Percentiles rank a stretch among this genome's conserved stretches.
These are phyloP conservation scores for Ibycter americanus DNA, from an alignment of 2,797 vertebrate genomes.

Conservation along the genomic window DNA sequence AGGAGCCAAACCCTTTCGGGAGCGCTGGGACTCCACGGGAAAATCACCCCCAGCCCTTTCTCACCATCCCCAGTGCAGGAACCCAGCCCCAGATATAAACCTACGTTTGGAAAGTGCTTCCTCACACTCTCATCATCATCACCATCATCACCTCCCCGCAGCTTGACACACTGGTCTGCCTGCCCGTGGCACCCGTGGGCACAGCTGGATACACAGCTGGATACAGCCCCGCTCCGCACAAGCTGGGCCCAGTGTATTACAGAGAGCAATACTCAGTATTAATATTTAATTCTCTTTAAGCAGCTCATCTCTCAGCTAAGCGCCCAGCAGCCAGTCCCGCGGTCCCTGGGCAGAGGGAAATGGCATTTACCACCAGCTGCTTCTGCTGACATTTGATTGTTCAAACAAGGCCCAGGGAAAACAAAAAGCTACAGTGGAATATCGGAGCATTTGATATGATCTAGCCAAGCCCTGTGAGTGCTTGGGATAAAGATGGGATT, in stretches of 20 bases:
- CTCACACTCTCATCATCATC: neutral
- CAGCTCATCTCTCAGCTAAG: neutral
- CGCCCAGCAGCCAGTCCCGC: neutral
- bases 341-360: neutral
- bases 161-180: neutral
- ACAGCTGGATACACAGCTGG: neutral
- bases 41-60: neutral
- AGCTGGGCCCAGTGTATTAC: neutral
- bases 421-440: neutral
- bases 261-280: neutral
- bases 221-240: rapidly evolving
- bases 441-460: neutral
- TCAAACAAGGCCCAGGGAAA: neutral
- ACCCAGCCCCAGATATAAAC: neutral
- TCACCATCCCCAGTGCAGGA: neutral
- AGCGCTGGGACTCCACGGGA: rapidly evolving
- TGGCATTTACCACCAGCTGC: neutral
- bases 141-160: neutral
- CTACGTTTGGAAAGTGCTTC: neutral
- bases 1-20: neutral
- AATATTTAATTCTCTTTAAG: neutral
- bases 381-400: neutral
- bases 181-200: neutral
- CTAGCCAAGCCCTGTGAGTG: neutral
- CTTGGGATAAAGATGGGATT: neutral